phyloP scores from a whole-genome alignment of 2,888 invertebrate species.

The Tetropium fuscum region DNA sequence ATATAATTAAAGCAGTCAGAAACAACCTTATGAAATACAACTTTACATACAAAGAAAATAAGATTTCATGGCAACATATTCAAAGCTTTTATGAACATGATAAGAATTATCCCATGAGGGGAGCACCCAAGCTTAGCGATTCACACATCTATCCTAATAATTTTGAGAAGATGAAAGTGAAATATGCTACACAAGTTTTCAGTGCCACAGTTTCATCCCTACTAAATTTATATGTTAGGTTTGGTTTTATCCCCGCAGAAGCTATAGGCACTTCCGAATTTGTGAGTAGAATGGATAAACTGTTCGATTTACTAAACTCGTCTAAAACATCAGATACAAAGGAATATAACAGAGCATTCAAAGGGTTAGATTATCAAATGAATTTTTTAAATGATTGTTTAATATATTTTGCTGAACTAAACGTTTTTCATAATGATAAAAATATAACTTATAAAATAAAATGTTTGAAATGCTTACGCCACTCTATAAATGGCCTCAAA shows the following conservation, averaged over 20 bases:
- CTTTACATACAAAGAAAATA: slow-evolving; percentile 29
- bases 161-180: slow-evolving; percentile 45
- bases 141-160: slow-evolving; percentile 36
- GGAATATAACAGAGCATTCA: slow-evolving; percentile 2
- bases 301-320: slow-evolving; percentile 8
- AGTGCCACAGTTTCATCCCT: slow-evolving; percentile 24
- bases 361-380: not conserved
- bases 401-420: not conserved
- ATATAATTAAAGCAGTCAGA: slow-evolving; percentile 40
- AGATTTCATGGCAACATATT: slow-evolving; percentile 28
- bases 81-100: slow-evolving; percentile 12
- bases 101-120: slow-evolving; percentile 31
- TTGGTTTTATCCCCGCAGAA: slow-evolving; percentile 3
- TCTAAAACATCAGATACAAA: slow-evolving; percentile 5
- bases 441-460: not conserved
- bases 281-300: slow-evolving; percentile 2
- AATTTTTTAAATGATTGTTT: not conserved
- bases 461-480: not conserved
- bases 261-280: not conserved
- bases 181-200: slow-evolving; percentile 33
- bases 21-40: slow-evolving; percentile 37
- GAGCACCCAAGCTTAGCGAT: slow-evolving; percentile 38
- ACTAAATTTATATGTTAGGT: slow-evolving; percentile 4
- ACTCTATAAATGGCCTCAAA: not conserved
- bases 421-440: not conserved